These are phyloP conservation scores for Clinocottus analis DNA, from an alignment of 2,113 vertebrate genomes.

Conservation along the genomic window DNA sequence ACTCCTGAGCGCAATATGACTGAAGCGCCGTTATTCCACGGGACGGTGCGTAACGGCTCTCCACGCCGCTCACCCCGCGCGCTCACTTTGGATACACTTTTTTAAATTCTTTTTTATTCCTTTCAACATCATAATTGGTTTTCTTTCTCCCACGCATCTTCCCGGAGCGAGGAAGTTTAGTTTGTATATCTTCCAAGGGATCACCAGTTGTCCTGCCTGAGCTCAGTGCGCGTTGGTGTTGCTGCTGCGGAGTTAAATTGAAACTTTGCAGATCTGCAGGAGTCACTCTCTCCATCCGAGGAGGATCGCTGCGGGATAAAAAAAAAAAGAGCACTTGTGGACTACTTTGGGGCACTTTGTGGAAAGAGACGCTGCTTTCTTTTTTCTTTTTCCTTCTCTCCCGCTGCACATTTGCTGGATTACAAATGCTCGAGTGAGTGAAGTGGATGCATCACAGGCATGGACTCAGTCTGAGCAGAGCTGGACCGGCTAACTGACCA, in stretches of 20 bases:
- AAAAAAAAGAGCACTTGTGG: conserved; percentile 17
- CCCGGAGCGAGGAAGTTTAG: conserved; percentile 14
- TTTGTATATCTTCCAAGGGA: conserved; percentile 1
- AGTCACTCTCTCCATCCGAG: conserved; percentile 40
- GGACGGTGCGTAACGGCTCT: conserved; percentile 64
- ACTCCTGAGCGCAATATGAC: conserved; percentile 77
- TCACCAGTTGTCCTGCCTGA: conserved; percentile 9
- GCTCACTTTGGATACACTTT: conserved; percentile 60
- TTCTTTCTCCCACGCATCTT: not conserved
- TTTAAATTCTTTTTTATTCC: not conserved
- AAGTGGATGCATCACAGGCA: conserved; percentile 76
- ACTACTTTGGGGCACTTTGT: conserved; percentile 37
- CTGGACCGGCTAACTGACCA: conserved; percentile 71
- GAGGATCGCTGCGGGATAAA: conserved; percentile 45
- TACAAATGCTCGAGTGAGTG: conserved; percentile 63
- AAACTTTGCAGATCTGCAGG: conserved; percentile 55
- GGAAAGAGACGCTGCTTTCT: conserved; percentile 16
- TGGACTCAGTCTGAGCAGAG: conserved; percentile 70
- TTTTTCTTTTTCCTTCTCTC: not conserved
- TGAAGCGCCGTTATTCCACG: conserved; percentile 79
- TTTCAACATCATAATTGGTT: not conserved
- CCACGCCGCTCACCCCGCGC: conserved; percentile 26
- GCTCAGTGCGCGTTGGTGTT: too few species aligned
- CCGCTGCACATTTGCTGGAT: conserved; percentile 44
- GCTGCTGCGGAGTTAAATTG: conserved; percentile 36